phyloP scores from a whole-genome alignment of 1,140 invertebrate species.

The Drosophila saltans region DNA sequence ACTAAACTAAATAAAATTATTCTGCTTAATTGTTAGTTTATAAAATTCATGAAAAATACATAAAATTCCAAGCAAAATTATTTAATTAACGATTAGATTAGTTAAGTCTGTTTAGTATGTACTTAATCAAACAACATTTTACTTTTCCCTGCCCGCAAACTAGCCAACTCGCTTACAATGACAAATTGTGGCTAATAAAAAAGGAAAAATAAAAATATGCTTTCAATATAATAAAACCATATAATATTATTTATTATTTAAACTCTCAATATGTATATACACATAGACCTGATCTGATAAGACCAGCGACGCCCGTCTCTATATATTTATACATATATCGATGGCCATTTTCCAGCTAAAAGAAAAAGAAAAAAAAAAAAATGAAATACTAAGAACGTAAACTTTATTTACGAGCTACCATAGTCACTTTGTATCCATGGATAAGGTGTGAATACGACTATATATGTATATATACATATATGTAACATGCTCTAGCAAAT shows the following conservation, averaged over 20 bases:
- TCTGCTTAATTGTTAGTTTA: too few species aligned
- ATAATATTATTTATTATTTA: constrained; percentile 10
- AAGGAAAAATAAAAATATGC: not conserved
- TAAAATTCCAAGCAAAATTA: not conserved
- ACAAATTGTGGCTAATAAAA: constrained; percentile 11
- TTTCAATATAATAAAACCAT: constrained; percentile 12
- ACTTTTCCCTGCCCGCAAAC: not conserved
- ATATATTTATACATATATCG: constrained; percentile 19
- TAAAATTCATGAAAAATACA: too few species aligned
- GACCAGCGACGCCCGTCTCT: not conserved
- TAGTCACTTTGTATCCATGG: constrained; percentile 21
- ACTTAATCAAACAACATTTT: not conserved
- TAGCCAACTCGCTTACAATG: not conserved
- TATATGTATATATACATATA: not conserved
- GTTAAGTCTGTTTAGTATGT: not conserved
- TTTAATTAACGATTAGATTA: constrained; percentile 7
- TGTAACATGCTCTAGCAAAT: constrained; percentile 47
- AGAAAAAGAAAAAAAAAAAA: constrained; percentile 5
- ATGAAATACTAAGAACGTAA: not conserved
- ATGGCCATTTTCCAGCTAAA: constrained; percentile 28
- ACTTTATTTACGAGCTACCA: constrained; percentile 59
- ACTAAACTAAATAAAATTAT: too few species aligned
- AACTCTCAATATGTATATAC: not conserved
- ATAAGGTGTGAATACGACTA: constrained; percentile 18
- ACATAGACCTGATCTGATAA: not conserved